These are phyloP conservation scores for Globia sparganii DNA, from an alignment of 2,888 invertebrate species.

Conservation along the genomic window DNA sequence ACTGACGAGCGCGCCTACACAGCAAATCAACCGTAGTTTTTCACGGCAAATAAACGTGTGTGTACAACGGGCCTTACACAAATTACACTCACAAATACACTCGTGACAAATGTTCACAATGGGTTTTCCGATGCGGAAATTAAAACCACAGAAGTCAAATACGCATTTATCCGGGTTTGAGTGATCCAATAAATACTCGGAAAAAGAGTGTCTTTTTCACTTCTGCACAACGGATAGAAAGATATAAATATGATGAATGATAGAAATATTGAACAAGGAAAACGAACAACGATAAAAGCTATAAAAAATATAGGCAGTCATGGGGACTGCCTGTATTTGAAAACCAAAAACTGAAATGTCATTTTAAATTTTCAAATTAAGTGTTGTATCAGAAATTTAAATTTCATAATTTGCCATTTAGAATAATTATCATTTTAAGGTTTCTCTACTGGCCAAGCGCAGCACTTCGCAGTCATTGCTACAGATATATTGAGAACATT, in stretches of 20 bases:
- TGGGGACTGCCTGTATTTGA: neutral
- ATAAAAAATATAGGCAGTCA: neutral
- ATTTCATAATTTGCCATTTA: neutral
- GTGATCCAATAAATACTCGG: conserved; percentile 2
- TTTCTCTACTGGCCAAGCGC: neutral
- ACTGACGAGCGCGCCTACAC: neutral
- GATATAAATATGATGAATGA: neutral
- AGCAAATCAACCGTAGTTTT: too few relatives aligned
- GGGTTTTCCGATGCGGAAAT: conserved; percentile 26
- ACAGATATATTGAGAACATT: neutral
- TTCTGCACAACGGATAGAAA: neutral
- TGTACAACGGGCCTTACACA: neutral
- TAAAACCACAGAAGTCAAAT: conserved; percentile 7
- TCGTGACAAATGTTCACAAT: conserved; percentile 26
- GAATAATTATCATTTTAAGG: neutral
- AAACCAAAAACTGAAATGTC: neutral
- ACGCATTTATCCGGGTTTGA: neutral
- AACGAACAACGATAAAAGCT: neutral
- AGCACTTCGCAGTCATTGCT: neutral
- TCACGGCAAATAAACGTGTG: neutral
- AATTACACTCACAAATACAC: conserved; percentile 14
- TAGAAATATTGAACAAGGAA: neutral
- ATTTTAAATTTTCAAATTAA: neutral
- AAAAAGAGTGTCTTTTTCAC: neutral
- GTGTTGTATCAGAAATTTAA: neutral